Conservation (phyloP, 92 coral and sea anemone species). For the Montipora capitata region DNA sequence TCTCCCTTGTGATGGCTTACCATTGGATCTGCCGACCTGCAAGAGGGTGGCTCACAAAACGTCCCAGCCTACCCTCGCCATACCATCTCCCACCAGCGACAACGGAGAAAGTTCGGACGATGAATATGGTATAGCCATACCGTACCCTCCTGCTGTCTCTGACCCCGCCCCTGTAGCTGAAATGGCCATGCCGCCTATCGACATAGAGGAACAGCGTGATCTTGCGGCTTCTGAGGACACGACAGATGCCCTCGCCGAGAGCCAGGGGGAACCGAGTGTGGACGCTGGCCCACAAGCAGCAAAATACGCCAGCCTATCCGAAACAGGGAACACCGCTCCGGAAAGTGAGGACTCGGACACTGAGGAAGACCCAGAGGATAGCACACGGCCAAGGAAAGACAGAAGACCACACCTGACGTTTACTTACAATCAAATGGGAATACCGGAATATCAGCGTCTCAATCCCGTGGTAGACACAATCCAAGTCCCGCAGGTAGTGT, state of each 20-base stretch:
- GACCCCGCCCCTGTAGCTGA: neutral
- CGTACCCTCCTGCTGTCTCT: neutral
- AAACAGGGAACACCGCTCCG: no score
- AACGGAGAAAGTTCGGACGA: conserved; percentile 15
- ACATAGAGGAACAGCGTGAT: neutral
- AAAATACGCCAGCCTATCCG: no score
- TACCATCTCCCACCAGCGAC: conserved; percentile 10
- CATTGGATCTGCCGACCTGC: conserved; percentile 31
- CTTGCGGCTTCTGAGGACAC: neutral
- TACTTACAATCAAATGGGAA: neutral
- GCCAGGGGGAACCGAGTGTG: no score
- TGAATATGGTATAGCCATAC: neutral
- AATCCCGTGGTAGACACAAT: neutral
- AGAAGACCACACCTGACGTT: conserved; percentile 5
- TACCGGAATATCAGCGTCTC: no score
- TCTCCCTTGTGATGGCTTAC: conserved; percentile 73
- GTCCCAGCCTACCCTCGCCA: neutral
- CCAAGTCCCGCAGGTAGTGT: neutral
- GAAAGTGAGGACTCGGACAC: no score
- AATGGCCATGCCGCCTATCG: neutral
- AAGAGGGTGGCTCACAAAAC: neutral
- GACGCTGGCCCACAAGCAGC: no score
- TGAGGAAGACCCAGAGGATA: no score
- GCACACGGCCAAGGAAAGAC: neutral
- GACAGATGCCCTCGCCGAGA: neutral